Conservation (phyloP, 2,888 invertebrate species). For the Hydrotaea diabolus region DNA sequence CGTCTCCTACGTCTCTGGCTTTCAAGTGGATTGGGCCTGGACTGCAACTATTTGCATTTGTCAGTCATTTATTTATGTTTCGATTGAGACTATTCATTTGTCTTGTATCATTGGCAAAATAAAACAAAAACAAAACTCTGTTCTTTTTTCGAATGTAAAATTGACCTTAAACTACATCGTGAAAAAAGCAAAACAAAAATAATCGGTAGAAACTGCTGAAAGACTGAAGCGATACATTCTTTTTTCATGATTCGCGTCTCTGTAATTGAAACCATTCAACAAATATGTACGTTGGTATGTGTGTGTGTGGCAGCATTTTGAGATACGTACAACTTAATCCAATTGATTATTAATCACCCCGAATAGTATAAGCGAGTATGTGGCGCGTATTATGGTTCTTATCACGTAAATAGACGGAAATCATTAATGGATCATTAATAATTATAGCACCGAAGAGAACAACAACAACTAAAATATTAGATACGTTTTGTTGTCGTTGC, state of each 20-base stretch:
- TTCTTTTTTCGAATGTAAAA: constrained; percentile 58
- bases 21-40: neutral
- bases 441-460: neutral
- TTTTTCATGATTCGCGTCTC: constrained; percentile 21
- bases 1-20: neutral
- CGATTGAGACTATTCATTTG: neutral
- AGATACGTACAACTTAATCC: constrained; percentile 33
- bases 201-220: neutral
- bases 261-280: constrained; percentile 21
- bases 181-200: constrained; percentile 20
- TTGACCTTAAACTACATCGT: constrained; percentile 66
- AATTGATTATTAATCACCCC: constrained; percentile 44
- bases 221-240: constrained; percentile 24
- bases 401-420: constrained; percentile 48
- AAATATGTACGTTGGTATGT: neutral
- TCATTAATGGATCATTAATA: constrained; percentile 50
- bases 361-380: constrained; percentile 9
- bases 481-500: constrained; percentile 27
- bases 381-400: neutral
- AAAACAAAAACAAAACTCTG: neutral
- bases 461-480: neutral
- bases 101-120: constrained; percentile 31
- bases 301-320: neutral
- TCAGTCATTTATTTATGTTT: constrained; percentile 20
- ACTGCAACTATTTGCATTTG: constrained; percentile 55